Evolutionary conservation across 2,888 invertebrate species (phyloP), one percentile per base, ranked within the genome.

Genomic region (Brachycybe producta): DNA sequence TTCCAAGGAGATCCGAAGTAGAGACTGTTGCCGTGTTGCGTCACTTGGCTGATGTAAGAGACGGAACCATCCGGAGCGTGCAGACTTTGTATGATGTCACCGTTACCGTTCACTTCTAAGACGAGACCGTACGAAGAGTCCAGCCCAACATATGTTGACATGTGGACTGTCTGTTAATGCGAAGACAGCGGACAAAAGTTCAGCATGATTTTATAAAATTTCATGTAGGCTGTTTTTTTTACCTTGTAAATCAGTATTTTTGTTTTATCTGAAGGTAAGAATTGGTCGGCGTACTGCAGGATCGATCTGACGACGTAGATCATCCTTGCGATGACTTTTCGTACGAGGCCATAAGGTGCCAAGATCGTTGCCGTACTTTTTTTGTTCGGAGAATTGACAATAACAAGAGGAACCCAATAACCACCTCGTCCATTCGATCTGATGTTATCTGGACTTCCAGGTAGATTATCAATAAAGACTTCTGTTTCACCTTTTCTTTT

Each of bases 401-500:
- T 21, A 38, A 50, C 52, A 11, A 55, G 36, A 1, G 63, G 66
- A 1, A 69, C 63, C 67, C 68, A 69, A 57, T 66, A 68, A n/a
- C 65, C 66, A 4, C 67, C 67, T 28, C 49, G 38, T 2, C 59
- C 57, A 46, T 59, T 60, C 40, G 63, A 43, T 36, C 60, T 53
- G 39, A 72, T 68, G 58, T 72, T 72, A 57, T 72, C 71, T 4
- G 71, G 70, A 13, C 64, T 45, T 11, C 71, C 70, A 5, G 72
- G 71, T 34, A 72, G 58, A 56, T 62, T 70, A 39, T 69, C 66
- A 19, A 62, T 61, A 56, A 72, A 71, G 8, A 67, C 56, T 52
- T 69, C 68, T 19, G 61, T 34, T 44, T 60, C 53, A 3, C 69
- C 69, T 34, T 58, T 58, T 52, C 64, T 62, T 1, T 61, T 53